Conservation (phyloP, 2,888 invertebrate species). For the Hyppa rectilinea region DNA sequence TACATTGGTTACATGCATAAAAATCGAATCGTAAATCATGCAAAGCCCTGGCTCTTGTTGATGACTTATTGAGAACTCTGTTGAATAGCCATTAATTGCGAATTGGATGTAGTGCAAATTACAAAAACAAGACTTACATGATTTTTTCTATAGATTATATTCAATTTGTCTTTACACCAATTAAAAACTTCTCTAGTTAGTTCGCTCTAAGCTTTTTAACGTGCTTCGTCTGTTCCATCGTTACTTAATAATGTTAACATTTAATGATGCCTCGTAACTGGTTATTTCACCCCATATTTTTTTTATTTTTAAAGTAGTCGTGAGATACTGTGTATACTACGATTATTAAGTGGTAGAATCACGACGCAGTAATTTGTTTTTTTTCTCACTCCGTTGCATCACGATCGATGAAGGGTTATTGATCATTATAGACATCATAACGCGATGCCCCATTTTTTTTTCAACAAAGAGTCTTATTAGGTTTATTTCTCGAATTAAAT, state of each 20-base stretch:
- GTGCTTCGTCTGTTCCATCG: constrained; percentile 17
- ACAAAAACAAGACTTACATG: not conserved
- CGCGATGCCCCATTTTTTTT: constrained; percentile 74
- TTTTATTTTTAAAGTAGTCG: constrained; percentile 88
- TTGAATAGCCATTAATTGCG: not conserved
- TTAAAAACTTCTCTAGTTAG: constrained; percentile 18
- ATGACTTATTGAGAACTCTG: not conserved
- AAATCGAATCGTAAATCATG: constrained; percentile 18
- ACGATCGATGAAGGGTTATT: constrained; percentile 86
- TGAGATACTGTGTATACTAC: constrained; percentile 87
- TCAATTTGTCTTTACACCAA: constrained; percentile 6
- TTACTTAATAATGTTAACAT: constrained; percentile 43
- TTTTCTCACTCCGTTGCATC: constrained; percentile 75
- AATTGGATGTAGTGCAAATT: not conserved
- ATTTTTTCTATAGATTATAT: not conserved
- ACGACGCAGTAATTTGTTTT: constrained; percentile 83
- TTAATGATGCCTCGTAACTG: constrained; percentile 58
- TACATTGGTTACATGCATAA: constrained; percentile 15
- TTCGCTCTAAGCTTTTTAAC: not conserved
- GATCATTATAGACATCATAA: constrained; percentile 87
- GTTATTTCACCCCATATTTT: constrained; percentile 66
- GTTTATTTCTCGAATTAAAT: constrained; percentile 78
- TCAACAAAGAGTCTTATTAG: constrained; percentile 77
- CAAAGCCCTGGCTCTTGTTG: too few relatives aligned
- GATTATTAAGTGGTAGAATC: constrained; percentile 90